A percentile compares a stretch with the other conserved stretches of the same genome.
Conservation (phyloP, 2,113 vertebrate species). For the Castor canadensis region DNA sequence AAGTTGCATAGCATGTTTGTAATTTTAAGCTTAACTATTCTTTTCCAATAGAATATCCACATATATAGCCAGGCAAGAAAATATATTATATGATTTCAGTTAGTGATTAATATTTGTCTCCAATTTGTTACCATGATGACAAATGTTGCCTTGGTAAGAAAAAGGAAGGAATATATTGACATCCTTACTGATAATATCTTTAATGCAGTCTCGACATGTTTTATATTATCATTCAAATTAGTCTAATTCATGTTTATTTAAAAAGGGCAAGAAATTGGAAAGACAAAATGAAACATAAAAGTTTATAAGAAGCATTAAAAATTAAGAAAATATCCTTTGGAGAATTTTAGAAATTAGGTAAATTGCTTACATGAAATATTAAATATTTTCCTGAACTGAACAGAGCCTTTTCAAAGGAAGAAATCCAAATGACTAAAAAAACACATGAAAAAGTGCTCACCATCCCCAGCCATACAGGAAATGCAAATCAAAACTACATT, state of each 20-base stretch:
- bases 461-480: no score
- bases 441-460: no score
- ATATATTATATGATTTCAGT: neutral
- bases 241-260: neutral
- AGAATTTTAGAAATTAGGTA: conserved; percentile 13
- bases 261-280: conserved; percentile 10
- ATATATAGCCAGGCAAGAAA: neutral
- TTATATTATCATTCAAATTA: neutral
- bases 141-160: neutral
- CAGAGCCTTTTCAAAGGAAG: no score
- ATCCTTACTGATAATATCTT: neutral
- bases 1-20: neutral
- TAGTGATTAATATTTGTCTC: neutral
- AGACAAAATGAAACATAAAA: neutral
- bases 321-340: conserved; percentile 3
- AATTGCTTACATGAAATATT: conserved; percentile 41
- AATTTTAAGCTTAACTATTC: conserved; percentile 22
- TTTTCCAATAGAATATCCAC: conserved; percentile 12
- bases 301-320: neutral
- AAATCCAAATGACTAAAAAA: no score
- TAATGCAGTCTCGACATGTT: neutral
- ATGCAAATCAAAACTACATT: no score
- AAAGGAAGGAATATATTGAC: neutral
- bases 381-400: neutral
- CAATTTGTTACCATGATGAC: neutral